Evolutionary conservation across 2,113 vertebrate species (phyloP), one percentile per base, ranked within the genome.

Genomic region (Trinectes maculatus): DNA sequence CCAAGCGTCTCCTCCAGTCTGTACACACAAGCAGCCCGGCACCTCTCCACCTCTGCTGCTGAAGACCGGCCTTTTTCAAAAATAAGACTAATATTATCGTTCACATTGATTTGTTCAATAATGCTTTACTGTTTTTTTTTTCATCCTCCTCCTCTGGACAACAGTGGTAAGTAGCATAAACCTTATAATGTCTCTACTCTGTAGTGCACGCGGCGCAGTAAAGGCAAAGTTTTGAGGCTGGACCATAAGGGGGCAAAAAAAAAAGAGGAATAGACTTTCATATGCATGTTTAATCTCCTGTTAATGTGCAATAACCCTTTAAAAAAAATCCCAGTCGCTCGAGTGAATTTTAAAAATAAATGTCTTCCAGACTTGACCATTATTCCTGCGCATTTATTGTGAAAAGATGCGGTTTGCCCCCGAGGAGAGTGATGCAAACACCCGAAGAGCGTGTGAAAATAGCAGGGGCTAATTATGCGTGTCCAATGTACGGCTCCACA

Each of bases 21-120:
- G 82, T 90, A 91, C 91, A 90, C 89, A 89, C 84, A 85, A 71
- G 62, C 77, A 61, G 92, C 53, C 82, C 59, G 77, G 72, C 79
- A 74, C 60, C 77, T 80, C 68, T n/a, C n/a, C n/a, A n/a, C n/a
- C 88, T 67, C 19, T 55, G n/a, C 3, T 18, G n/a, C 16, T 71
- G 86, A 86, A 88, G 86, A 88, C 78, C 80, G 49, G 52, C 75
- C 67, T 65, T 87, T 87, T 83, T 74, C 9, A 29, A 6, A 9
- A 10, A 86, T 85, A 74, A 87, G 75, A 73, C 80, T 88, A 88
- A 91, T 85, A 80, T 70, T 82, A 56, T 82, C 72, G 78, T 76
- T 83, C 83, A 73, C 78, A 48, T 65, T 89, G 80, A 86, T 71
- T 80, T 76, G 79, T 81, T 60, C 77, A 59, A 67, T 76, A 66